Percentiles rank a stretch among this genome's conserved stretches.
phyloP scores from a whole-genome alignment of 2,113 vertebrate genomes.

The Himantopus leucocephalus region DNA sequence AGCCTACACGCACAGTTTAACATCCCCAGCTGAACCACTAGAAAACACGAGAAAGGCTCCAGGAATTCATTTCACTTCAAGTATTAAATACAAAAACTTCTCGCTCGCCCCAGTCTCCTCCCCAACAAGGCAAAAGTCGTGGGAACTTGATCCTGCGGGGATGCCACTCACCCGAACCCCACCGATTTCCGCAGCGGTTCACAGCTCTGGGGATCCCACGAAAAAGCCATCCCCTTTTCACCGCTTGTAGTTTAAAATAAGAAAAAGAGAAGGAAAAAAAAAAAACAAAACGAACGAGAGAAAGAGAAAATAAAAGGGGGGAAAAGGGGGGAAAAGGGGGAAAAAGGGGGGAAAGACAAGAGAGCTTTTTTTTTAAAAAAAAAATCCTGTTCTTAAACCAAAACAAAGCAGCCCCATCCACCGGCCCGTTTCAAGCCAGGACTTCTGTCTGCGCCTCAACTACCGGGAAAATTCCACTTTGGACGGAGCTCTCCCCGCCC shows the following conservation, averaged over 20 bases:
- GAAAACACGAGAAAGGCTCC: neutral
- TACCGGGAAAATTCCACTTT: neutral
- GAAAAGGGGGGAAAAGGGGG: neutral
- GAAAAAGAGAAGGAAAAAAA: rapidly evolving
- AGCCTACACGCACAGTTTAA: neutral
- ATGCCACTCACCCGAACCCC: neutral
- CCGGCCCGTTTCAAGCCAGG: neutral
- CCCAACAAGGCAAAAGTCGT: neutral
- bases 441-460: neutral
- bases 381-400: neutral
- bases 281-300: rapidly evolving
- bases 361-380: too few relatives aligned
- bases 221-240: neutral
- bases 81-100: neutral
- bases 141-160: neutral
- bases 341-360: too few relatives aligned
- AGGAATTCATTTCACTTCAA: neutral
- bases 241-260: neutral
- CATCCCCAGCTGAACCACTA: neutral
- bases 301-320: too few relatives aligned
- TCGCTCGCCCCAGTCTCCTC: neutral
- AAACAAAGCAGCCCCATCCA: neutral
- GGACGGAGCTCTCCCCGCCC: neutral
- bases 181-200: neutral
- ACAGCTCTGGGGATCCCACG: neutral